These are phyloP conservation scores for Neotoma lepida DNA, from an alignment of 2,113 vertebrate species.

Conservation along the genomic window DNA sequence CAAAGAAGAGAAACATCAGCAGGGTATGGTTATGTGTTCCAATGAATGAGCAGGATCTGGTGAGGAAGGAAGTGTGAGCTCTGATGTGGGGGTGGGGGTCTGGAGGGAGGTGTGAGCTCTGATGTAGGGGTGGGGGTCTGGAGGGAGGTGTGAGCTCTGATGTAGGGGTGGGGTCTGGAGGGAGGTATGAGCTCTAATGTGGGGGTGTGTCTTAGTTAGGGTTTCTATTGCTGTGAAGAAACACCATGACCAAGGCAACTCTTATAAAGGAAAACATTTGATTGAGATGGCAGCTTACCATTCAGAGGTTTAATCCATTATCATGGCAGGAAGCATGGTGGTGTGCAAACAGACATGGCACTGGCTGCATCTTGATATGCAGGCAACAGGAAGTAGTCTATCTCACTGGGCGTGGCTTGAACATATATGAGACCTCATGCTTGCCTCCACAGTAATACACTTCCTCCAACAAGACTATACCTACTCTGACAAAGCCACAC, in stretches of 20 bases:
- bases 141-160: too few relatives aligned
- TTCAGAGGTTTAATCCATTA: background rate
- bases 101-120: background rate
- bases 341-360: too few relatives aligned
- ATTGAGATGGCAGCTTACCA: background rate
- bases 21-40: background rate
- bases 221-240: background rate
- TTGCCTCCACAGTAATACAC: too few relatives aligned
- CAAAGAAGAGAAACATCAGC: background rate
- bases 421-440: too few relatives aligned
- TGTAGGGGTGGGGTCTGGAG: background rate
- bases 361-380: too few relatives aligned
- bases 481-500: too few relatives aligned
- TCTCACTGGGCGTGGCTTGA: too few relatives aligned
- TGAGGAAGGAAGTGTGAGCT: background rate
- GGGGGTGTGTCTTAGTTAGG: background rate
- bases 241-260: background rate
- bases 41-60: background rate
- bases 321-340: too few relatives aligned
- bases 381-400: too few relatives aligned
- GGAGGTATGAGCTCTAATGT: background rate
- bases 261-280: background rate
- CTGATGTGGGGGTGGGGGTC: background rate
- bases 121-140: background rate
- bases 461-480: too few relatives aligned